Evolutionary conservation across 1,140 invertebrate genomes (phyloP), one percentile per base, ranked within the genome.

Genomic region (Zaprionus vittiger): DNA sequence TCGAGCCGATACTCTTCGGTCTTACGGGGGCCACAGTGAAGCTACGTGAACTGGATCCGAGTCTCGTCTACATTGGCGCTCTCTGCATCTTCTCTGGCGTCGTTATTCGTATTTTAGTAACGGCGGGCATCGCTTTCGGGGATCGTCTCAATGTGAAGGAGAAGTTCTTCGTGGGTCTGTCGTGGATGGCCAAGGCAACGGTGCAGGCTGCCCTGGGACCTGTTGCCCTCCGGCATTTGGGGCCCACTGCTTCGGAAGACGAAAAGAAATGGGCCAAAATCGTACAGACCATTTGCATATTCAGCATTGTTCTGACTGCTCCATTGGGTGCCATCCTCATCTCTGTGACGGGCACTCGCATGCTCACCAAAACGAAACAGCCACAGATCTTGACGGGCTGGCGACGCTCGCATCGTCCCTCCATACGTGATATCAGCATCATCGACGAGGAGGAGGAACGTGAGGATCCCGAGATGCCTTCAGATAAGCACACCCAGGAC

Each of bases 181-280:
- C 98, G 0, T 99, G 97, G 96, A 96, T 99, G 95, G 97, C 98
- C 1, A 99, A 99, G 94, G 98, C 97, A 11, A 98, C 97, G 5
- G 97, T 98, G 1, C 93, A 97, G 95, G 97, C 97, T 9, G 97
- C 97, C 0, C 93, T 98, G 31, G 97, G 96, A 1, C 96, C 97
- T 1, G 95, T 96, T 0, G 95, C 96, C 0, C 91, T 98, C 15
- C 96, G 97, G 77, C 93, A 95, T 37, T 94, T 98, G 0, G 90
- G 90, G 1, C 49, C 57, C 0, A 77, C 93, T 47, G 54, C 83
- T 0, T 68, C 73, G 3, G 73, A 81, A 0, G 83, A 93, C 0
- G 93, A 95, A 34, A 77, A 92, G 15, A 73, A 85, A 1, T 95
- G 94, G 80, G 95, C 95, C 0, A 94, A 95, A 62, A 95, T 93